phyloP scores from a whole-genome alignment of 2,113 vertebrate species.

The Nanger granti region DNA sequence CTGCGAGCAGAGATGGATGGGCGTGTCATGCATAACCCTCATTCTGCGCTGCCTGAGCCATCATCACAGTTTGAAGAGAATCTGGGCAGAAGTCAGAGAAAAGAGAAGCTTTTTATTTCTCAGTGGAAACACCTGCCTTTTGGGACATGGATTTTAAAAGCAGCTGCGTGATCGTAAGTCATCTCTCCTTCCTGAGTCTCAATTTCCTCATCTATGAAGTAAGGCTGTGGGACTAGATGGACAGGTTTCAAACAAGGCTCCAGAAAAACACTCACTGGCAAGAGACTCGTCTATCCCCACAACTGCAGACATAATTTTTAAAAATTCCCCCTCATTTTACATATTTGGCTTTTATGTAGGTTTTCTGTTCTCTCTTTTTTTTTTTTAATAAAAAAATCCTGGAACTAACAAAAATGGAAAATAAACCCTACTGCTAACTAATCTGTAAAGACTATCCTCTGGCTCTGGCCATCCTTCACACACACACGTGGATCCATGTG shows the following conservation, averaged over 20 bases:
- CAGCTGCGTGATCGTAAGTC: background rate
- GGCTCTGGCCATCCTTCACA: background rate
- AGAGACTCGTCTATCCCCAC: background rate
- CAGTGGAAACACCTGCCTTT: background rate
- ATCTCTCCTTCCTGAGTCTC: background rate
- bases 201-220: background rate
- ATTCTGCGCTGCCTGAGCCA: background rate
- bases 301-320: background rate
- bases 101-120: background rate
- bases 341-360: background rate
- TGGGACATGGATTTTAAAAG: background rate
- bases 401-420: background rate
- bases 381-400: background rate
- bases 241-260: background rate
- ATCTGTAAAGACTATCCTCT: background rate
- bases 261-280: background rate
- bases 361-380: background rate
- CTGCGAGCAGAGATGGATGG: background rate
- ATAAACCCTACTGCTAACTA: background rate
- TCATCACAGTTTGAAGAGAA: background rate
- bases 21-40: rapidly evolving
- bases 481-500: background rate
- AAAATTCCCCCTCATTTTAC: background rate
- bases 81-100: background rate
- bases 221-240: background rate